Base-by-base conservation (phyloP, 2,797 vertebrate genomes). In the Schizopygopsis malacanthus region DNA sequence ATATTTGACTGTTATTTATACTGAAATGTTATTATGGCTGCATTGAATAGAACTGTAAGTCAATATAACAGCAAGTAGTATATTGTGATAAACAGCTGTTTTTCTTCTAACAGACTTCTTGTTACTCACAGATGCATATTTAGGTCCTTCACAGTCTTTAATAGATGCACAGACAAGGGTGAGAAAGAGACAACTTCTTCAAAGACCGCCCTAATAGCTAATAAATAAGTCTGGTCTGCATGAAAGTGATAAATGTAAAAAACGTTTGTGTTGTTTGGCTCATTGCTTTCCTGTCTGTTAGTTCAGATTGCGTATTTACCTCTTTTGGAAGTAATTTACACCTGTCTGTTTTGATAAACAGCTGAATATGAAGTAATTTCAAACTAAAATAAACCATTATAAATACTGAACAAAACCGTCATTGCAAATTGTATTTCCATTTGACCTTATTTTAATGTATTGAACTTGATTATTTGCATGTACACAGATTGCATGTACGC, bases 201-300 rank as follows among this genome's bases (percentile, higher is more conserved):
- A 69, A 25, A n/a, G 45, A 20, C 43, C 1, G 0, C 18, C 2
- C 79, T 69, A 69, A 81, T 69, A 81, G 79, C 63, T 39, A 33
- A 67, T 81, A 52, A 69, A 52, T 69, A 69, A 69, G 28, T 52
- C 79, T 50, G 45, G 61, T 69, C 79, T 81, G 72, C 72, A 52
- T 76, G 45, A 69, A 63, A 45, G 63, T 81, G 61, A 81, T 69
- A 39, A 52, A 81, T 81, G 45, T 47, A 69, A 52, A 81, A 80
- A n/a, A 45, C 15, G 79, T 81, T 69, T 79, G 39, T 43, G 56
- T 79, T 4, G 4, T 79, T 63, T 81, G 41, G 61, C 63, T 81
- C 63, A 81, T 67, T 81, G 79, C 79, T 69, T 69, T 81, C 45
- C 61, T 81, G 12, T 52, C 25, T 65, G 61, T 80, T 80, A 69